A percentile compares a stretch with the other conserved stretches of the same genome.
Conservation (phyloP, 2,797 vertebrate genomes). For the Hippopotamyrus pictus region DNA sequence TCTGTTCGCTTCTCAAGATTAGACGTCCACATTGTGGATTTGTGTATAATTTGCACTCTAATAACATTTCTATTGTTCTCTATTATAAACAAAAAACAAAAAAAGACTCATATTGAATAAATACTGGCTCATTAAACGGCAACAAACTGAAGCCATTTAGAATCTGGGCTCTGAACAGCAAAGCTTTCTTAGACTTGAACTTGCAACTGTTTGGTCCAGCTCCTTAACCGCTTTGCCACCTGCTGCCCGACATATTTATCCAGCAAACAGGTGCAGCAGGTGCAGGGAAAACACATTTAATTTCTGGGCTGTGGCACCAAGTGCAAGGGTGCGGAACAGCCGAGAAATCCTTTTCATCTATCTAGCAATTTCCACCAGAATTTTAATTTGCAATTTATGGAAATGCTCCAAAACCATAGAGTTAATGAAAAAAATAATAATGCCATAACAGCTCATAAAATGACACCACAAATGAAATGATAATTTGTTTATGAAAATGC, state of each 20-base stretch:
- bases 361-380: background rate
- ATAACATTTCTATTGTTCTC: background rate
- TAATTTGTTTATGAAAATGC: conserved; percentile 7
- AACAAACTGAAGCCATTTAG: background rate
- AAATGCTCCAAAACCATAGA: background rate
- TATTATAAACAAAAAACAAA: background rate
- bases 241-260: background rate
- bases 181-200: background rate
- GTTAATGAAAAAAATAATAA: background rate
- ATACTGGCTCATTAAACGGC: background rate
- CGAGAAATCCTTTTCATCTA: background rate
- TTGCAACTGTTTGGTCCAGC: background rate
- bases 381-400: background rate
- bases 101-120: background rate
- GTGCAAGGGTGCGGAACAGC: background rate
- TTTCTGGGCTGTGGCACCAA: background rate
- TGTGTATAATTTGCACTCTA: background rate
- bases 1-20: background rate
- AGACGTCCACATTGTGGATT: background rate
- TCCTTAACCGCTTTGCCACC: background rate
- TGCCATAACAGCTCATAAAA: background rate
- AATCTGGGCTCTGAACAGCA: background rate
- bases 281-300: background rate
- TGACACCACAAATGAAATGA: background rate
- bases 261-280: background rate